Conservation (phyloP, 2,113 vertebrate species). For the Brachypodius melanocephalos region DNA sequence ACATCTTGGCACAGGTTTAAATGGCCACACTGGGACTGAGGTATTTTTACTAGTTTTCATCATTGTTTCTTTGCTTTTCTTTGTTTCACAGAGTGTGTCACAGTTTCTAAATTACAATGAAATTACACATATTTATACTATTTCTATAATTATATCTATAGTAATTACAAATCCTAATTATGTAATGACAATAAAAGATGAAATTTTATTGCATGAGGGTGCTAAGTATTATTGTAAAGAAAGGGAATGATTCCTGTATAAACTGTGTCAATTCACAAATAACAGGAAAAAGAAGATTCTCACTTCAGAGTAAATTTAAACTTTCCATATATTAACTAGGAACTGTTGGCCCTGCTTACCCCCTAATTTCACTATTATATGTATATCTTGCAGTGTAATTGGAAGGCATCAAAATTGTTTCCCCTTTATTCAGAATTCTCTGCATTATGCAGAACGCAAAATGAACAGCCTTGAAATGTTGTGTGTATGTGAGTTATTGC, state of each 20-base stretch:
- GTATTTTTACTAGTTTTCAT: background rate
- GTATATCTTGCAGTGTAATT: background rate
- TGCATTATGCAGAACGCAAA: background rate
- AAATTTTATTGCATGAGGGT: background rate
- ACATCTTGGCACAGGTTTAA: background rate
- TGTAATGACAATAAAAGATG: background rate
- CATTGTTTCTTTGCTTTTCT: background rate
- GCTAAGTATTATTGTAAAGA: background rate
- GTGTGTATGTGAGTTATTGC: background rate
- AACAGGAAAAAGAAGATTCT: background rate
- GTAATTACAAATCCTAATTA: background rate
- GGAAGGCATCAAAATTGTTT: background rate
- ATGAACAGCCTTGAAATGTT: background rate
- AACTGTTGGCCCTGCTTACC: background rate
- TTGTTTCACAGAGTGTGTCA: background rate
- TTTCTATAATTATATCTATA: background rate
- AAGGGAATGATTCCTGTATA: background rate
- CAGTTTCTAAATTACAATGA: background rate
- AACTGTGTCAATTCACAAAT: background rate
- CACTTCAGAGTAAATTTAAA: background rate
- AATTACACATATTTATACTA: background rate
- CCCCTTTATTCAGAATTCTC: background rate
- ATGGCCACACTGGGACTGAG: background rate
- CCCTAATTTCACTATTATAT: background rate
- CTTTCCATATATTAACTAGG: background rate